Conservation (phyloP, 2,888 invertebrate species). For the Aleiodes leptofemur region DNA sequence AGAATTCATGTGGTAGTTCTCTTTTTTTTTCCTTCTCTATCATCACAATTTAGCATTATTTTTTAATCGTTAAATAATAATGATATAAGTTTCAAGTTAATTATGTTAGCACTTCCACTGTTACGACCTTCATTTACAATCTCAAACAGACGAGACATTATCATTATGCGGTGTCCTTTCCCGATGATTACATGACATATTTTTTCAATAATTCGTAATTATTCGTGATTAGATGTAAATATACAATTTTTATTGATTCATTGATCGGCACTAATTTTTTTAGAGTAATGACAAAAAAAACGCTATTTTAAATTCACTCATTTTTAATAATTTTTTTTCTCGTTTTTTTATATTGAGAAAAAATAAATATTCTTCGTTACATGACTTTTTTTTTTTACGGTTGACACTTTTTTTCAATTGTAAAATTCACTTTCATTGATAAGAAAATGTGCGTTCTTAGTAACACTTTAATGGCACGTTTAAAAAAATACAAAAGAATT, state of each 20-base stretch:
- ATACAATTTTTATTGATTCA: not conserved
- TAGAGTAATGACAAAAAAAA: no score
- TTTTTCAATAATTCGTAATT: conserved; percentile 4
- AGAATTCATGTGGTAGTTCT: not conserved
- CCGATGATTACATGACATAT: conserved; percentile 16
- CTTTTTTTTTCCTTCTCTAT: not conserved
- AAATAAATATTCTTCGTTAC: no score
- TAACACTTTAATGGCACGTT: no score
- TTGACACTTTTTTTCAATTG: no score
- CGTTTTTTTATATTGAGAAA: no score
- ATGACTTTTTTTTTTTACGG: no score
- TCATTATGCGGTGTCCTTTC: conserved; percentile 27
- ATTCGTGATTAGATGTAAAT: not conserved
- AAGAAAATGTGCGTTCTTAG: no score
- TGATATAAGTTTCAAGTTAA: conserved; percentile 40
- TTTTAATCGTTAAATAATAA: conserved; percentile 16
- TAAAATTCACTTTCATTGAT: no score
- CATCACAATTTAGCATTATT: not conserved
- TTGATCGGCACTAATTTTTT: no score
- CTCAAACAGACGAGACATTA: conserved; percentile 32
- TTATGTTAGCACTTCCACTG: conserved; percentile 42
- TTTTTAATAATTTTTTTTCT: no score
- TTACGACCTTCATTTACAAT: conserved; percentile 40
- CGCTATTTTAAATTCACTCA: no score
- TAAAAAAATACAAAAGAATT: no score